These are phyloP conservation scores for Microctonus aethiopoides DNA, from an alignment of 2,888 invertebrate species.

Conservation along the genomic window DNA sequence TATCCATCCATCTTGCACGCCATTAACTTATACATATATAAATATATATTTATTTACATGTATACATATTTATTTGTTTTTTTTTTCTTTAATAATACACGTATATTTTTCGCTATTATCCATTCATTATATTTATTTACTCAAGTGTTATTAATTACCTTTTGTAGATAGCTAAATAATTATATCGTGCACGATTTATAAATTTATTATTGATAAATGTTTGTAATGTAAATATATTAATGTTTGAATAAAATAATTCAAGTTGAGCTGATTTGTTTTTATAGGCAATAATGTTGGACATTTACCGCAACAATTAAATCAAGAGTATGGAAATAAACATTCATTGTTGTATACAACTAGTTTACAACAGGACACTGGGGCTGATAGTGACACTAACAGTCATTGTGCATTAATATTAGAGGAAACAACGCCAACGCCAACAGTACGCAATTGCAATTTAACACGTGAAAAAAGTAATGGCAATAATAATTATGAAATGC, in stretches of 20 bases:
- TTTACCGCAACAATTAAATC: constrained; percentile 52
- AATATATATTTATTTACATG: too few species aligned
- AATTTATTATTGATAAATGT: neutral
- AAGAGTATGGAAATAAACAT: constrained; percentile 56
- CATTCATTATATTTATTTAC: neutral
- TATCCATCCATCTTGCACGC: constrained; percentile 9
- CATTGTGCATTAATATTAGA: constrained; percentile 71
- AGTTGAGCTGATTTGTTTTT: constrained; percentile 1
- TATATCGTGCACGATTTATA: neutral
- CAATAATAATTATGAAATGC: constrained; percentile 84
- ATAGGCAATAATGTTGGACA: constrained; percentile 60
- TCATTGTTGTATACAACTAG: constrained; percentile 57
- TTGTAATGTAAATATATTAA: too few species aligned
- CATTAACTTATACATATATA: neutral
- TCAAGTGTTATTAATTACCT: neutral
- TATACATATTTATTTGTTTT: too few species aligned
- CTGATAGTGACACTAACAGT: constrained; percentile 73
- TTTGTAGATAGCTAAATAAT: neutral
- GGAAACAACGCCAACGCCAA: constrained; percentile 65
- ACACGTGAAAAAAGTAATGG: constrained; percentile 75
- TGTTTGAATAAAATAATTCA: neutral
- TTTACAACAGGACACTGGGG: constrained; percentile 66
- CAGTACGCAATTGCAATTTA: constrained; percentile 55
- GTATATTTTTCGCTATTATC: neutral
- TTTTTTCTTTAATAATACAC: neutral